Evolutionary conservation across 2,888 invertebrate species (phyloP).

Genomic region (Hirudinaria manillensis): DNA sequence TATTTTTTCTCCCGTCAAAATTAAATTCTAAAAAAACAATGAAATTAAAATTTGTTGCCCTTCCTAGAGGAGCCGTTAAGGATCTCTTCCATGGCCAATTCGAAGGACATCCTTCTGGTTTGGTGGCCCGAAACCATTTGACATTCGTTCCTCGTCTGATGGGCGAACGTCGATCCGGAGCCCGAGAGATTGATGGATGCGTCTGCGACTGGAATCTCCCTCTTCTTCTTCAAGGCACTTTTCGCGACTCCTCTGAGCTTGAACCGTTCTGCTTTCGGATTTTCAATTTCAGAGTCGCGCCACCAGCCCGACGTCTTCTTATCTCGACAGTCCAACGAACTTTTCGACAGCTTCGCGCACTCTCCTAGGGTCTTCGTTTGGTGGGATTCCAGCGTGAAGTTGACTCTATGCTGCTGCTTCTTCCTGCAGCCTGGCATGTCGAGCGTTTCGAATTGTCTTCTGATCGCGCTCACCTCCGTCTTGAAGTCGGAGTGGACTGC

Average conservation of each 20-base stretch:
- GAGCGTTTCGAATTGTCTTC: not conserved
- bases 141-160: too few relatives aligned
- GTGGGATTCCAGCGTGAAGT: not conserved
- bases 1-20: too few relatives aligned
- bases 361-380: not conserved
- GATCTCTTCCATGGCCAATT: not conserved
- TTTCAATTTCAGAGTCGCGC: too few relatives aligned
- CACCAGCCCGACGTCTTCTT: not conserved
- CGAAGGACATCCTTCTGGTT: not conserved
- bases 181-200: not conserved
- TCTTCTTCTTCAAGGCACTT: constrained; percentile 14
- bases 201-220: not conserved
- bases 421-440: not conserved
- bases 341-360: not conserved
- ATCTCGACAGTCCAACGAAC: constrained; percentile 7
- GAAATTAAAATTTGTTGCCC: constrained; percentile 8
- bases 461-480: not conserved
- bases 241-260: not conserved
- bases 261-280: not conserved
- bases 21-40: not conserved
- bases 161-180: too few relatives aligned
- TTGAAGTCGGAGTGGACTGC: too few relatives aligned
- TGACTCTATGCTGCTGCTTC: constrained; percentile 5
- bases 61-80: not conserved
- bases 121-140: not conserved